phyloP scores from a whole-genome alignment of 2,888 invertebrate genomes.

The Strigamia crassipes region DNA sequence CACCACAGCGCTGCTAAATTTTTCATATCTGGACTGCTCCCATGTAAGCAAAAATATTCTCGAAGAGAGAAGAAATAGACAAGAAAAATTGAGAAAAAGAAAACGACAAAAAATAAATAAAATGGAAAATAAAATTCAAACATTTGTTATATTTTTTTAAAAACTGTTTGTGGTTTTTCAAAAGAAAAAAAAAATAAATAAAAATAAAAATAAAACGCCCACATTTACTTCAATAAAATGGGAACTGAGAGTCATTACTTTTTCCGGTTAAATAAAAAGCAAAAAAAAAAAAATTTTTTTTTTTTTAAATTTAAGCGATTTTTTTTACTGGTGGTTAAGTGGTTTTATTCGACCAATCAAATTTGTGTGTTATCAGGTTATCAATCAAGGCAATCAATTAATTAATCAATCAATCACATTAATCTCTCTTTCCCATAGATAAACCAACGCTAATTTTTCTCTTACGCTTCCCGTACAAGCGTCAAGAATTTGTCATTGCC shows the following conservation, averaged over 20 bases:
- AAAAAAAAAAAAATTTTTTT: too few relatives aligned
- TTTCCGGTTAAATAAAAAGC: neutral
- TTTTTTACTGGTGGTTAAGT: too few relatives aligned
- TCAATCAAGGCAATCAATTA: neutral
- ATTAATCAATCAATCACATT: neutral
- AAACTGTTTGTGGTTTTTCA: neutral
- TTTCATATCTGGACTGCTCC: neutral
- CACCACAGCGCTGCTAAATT: slow-evolving; percentile 1
- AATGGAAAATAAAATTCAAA: neutral
- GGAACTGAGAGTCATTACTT: neutral
- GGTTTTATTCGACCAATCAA: neutral
- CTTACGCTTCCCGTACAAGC: neutral
- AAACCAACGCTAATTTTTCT: neutral
- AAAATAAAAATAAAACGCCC: too few relatives aligned
- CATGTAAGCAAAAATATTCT: neutral
- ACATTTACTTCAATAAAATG: neutral
- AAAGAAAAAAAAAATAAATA: neutral
- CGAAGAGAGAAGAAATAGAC: neutral
- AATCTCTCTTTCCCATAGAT: neutral
- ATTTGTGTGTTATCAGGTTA: neutral
- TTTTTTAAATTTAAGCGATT: too few relatives aligned
- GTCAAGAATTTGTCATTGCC: slow-evolving; percentile 1
- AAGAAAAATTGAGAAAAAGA: neutral
- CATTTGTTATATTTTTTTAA: neutral
- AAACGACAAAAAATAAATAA: neutral